Conservation (phyloP, 1,140 invertebrate species). For the Rhopalosiphum maidis region DNA sequence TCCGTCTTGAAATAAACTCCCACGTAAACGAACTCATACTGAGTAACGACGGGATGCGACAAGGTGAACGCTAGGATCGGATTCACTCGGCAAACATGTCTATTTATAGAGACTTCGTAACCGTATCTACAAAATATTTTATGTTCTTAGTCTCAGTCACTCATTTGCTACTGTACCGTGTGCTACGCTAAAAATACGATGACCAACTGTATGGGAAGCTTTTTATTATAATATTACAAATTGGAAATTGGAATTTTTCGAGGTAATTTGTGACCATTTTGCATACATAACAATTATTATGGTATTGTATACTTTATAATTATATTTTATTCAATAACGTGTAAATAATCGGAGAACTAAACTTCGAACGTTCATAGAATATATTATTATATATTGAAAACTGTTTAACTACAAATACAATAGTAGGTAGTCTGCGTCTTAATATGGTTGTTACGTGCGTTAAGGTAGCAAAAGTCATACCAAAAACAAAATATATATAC, state of each 20-base stretch:
- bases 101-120: conserved; percentile 48
- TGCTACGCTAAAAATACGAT: conserved; percentile 51
- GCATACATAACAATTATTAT: background rate
- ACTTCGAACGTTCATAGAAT: background rate
- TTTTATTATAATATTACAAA: background rate
- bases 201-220: background rate
- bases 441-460: background rate
- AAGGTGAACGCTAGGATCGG: conserved; percentile 29
- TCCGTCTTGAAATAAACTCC: conserved; percentile 11
- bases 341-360: background rate
- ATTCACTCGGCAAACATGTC: conserved; percentile 27
- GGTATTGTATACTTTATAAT: background rate
- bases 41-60: conserved; percentile 45
- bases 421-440: background rate
- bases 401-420: background rate
- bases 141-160: conserved; percentile 40
- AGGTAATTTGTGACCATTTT: conserved; percentile 6
- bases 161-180: conserved; percentile 5
- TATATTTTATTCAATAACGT: background rate
- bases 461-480: background rate
- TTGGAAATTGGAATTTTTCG: too few species aligned
- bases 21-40: background rate
- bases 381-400: background rate
- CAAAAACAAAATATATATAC: background rate
- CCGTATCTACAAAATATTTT: conserved; percentile 39